Base-by-base conservation (phyloP, 2,113 vertebrate genomes). In the Andinoacara biseriatus region DNA sequence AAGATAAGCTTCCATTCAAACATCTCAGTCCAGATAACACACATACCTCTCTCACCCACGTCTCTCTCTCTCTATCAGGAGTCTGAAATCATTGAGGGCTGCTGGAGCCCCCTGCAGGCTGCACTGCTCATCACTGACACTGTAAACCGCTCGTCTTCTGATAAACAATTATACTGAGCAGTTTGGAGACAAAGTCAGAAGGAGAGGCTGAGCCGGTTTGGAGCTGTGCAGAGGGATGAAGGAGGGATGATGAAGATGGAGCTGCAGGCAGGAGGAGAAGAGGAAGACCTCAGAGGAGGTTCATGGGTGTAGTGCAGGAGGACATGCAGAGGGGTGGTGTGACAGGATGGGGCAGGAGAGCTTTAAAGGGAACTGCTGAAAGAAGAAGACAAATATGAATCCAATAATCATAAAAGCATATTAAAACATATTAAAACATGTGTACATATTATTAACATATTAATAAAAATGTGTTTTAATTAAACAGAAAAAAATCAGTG, bases 1-100 rank as follows among this genome's bases (percentile, higher is more conserved):
- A 49, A 72, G 67, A 72, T 72, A 72, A 72, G 26, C 31, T 72
- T 72, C 52, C 67, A 54, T 52, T 72, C 67, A 69, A 29, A 31
- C 49, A 69, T 69, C 43, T 29, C 15, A 0, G 15, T 20, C 5
- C 18, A 72, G 67, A 52, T 52, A 52, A 54, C 3, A n/a, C 7
- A 18, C 67, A 2, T 31, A 20, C 43, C 65, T 52, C 9, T 49
- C 40, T 3, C 40, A 22, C 63, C 63, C 63, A 67, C 40, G 14
- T 49, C 15, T 24, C 22, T 18, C 40, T 67, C 40, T 69, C 40
- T 18, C 26, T 67, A 67, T 43, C 43, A 13, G 65, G 24, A 31
- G 17, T 69, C 24, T 72, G 43, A 31, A 52, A 52, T 52, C 65
- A 20, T 43, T 49, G 3, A 0, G 67, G 26, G 17, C 1, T 3